Evolutionary conservation across 2,113 vertebrate species (phyloP), one percentile per base, ranked within the genome.

Genomic region (Agelaius tricolor): DNA sequence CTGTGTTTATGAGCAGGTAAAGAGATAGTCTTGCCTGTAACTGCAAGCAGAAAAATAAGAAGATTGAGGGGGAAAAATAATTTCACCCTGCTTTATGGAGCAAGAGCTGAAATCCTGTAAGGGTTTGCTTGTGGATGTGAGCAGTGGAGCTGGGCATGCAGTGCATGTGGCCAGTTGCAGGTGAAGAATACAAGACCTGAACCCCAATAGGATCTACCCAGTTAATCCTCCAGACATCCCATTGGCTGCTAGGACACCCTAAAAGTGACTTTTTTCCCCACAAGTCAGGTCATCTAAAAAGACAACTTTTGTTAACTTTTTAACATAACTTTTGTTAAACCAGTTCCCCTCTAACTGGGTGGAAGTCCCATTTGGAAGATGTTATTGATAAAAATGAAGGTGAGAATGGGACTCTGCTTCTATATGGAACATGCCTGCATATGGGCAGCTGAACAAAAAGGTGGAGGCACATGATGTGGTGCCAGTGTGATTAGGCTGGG

Each of bases 161-260:
- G 30, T 12, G 4, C 26, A 14, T 35, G 2, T 39, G 30, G 9
- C 19, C 35, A 66, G 5, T 30, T 61, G 20, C 22, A 73, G 21
- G 9, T 49, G n/a, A 57, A 62, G 10, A 58, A 15, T 18, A 69
- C 43, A 47, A 77, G 23, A n/a, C 27, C 19, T 71, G 46, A 84
- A 86, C 13, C 55, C 41, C 35, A 51, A 20, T 0, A 1, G 4
- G 9, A 74, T 39, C 21, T 10, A 39, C 13, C 1, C 20, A 8
- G 33, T 62, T 74, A 80, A 77, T 66, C 55, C 30, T 83, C 58
- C 49, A 69, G 49, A 44, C 7, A 58, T n/a, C 13, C 19, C 27
- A 30, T 18, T 35, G 46, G 27, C 30, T 81, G 26, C 33, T 71
- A 27, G 21, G 13, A 74, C 24, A 39, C 11, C 17, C 44, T 51